Conservation (phyloP, 2,113 vertebrate species). For the Heterotilapia buettikoferi region DNA sequence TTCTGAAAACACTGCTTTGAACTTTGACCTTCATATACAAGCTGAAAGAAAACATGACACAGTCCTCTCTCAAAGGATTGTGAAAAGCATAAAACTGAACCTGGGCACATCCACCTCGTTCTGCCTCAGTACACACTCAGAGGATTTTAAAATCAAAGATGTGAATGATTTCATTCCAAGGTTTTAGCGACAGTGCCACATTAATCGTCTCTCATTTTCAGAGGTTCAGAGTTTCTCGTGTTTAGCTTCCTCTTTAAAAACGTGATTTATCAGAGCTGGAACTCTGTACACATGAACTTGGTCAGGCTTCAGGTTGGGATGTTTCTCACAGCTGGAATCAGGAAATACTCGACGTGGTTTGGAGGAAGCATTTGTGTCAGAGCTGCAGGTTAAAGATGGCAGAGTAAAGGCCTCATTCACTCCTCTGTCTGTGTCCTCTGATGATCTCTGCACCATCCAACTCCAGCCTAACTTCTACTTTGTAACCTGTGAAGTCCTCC, state of each 20-base stretch:
- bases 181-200: background rate
- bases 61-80: background rate
- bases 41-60: background rate
- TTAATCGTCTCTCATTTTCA: background rate
- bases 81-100: background rate
- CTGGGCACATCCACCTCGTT: background rate
- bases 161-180: background rate
- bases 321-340: background rate
- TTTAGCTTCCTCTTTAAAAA: background rate
- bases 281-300: background rate
- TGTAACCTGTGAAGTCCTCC: fast-evolving
- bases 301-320: background rate
- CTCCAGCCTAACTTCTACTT: background rate
- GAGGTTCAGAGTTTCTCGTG: background rate
- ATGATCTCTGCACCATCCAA: background rate
- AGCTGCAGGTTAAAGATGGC: fast-evolving
- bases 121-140: background rate
- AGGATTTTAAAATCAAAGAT: background rate
- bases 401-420: background rate
- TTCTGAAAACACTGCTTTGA: background rate
- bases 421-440: background rate
- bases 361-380: background rate
- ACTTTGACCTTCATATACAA: background rate
- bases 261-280: background rate
- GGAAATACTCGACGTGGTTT: fast-evolving